These are phyloP conservation scores for Cacoxenus indagator DNA, from an alignment of 2,888 invertebrate species.

Conservation along the genomic window DNA sequence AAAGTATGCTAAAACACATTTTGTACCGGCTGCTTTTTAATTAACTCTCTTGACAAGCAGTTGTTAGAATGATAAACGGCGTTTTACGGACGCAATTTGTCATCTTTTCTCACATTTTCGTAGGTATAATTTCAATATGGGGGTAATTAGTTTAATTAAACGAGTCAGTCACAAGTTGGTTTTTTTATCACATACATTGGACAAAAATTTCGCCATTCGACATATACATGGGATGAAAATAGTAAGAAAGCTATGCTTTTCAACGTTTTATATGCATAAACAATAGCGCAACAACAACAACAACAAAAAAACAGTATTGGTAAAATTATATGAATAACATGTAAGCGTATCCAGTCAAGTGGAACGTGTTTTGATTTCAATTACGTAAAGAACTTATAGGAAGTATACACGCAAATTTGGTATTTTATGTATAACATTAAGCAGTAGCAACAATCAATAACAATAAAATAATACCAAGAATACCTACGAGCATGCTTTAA, in stretches of 20 bases:
- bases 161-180: not conserved
- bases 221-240: no score
- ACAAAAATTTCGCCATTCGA: no score
- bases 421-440: slow-evolving; percentile 16
- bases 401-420: not conserved
- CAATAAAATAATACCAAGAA: slow-evolving; percentile 2
- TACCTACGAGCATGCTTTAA: not conserved
- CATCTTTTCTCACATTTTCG: not conserved
- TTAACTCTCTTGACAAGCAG: not conserved
- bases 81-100: not conserved
- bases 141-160: not conserved
- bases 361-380: slow-evolving; percentile 49
- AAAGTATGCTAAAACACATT: not conserved
- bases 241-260: no score
- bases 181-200: no score
- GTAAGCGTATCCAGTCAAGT: slow-evolving; percentile 32
- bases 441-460: slow-evolving; percentile 14
- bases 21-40: not conserved
- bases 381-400: slow-evolving; percentile 44
- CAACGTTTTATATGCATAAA: not conserved
- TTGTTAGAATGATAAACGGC: not conserved
- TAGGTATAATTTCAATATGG: not conserved
- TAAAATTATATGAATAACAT: slow-evolving; percentile 28
- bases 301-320: slow-evolving; percentile 19
- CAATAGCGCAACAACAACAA: no score